Evolutionary conservation across 2,888 invertebrate genomes (phyloP).

Genomic region (Sthenelais limicola): DNA sequence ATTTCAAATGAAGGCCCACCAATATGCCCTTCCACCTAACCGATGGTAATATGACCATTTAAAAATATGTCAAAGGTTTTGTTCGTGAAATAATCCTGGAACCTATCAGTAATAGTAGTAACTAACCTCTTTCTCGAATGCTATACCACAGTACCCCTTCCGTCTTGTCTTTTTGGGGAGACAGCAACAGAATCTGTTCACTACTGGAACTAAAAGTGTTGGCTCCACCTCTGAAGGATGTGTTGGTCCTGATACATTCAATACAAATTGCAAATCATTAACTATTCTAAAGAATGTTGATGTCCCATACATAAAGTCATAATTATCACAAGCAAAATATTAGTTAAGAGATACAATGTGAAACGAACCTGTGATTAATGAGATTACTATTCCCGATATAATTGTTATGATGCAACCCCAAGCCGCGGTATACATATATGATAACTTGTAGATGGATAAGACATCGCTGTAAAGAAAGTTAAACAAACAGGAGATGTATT

Average conservation of each 20-base stretch:
- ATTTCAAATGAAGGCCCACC: no score
- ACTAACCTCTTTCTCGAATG: no score
- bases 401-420: constrained; percentile 43
- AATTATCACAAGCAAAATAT: background rate
- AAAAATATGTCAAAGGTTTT: no score
- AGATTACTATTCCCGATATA: constrained; percentile 39
- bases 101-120: no score
- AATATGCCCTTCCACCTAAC: no score
- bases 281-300: no score
- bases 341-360: background rate
- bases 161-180: constrained; percentile 12
- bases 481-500: background rate
- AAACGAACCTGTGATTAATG: constrained; percentile 44
- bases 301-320: no score
- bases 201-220: constrained; percentile 27
- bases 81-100: no score
- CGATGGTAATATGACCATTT: no score
- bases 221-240: constrained; percentile 21
- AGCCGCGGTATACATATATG: constrained; percentile 47
- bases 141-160: constrained; percentile 28
- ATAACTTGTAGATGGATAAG: constrained; percentile 42
- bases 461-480: background rate
- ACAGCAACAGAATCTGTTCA: constrained; percentile 44
- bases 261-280: no score
- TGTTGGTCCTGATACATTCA: constrained; percentile 15